Conservation (phyloP, 1,140 invertebrate genomes). For the Vollenhovia emeryi region DNA sequence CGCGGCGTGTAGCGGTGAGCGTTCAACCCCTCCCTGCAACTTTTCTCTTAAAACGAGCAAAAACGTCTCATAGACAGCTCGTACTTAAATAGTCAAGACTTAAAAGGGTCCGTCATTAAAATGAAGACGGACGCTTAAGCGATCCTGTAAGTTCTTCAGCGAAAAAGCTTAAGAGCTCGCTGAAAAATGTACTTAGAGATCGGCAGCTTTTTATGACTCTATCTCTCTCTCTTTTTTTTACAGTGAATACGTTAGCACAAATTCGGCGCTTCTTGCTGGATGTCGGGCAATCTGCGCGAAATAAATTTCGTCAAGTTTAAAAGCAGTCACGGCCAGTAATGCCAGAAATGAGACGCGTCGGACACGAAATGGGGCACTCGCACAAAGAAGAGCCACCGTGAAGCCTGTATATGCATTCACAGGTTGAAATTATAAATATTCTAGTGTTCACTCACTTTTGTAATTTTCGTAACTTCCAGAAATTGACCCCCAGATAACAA, state of each 20-base stretch:
- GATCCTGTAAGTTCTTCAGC: neutral
- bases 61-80: neutral
- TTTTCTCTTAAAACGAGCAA: neutral
- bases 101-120: constrained; percentile 22
- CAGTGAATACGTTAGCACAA: neutral
- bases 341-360: too few species aligned
- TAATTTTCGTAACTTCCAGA: too few species aligned
- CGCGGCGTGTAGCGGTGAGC: constrained; percentile 76
- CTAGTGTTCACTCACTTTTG: too few species aligned
- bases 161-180: neutral
- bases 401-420: too few species aligned
- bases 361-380: too few species aligned
- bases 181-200: constrained; percentile 19
- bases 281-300: constrained; percentile 1
- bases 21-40: neutral
- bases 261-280: neutral
- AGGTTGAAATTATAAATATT: too few species aligned
- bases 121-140: neutral
- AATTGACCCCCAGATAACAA: too few species aligned
- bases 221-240: neutral
- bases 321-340: neutral
- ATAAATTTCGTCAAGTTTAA: constrained; percentile 20
- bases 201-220: neutral
- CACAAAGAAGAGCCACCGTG: too few species aligned
- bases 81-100: neutral